Conservation (phyloP, 2,797 vertebrate species). For the Gymnocypris eckloni region DNA sequence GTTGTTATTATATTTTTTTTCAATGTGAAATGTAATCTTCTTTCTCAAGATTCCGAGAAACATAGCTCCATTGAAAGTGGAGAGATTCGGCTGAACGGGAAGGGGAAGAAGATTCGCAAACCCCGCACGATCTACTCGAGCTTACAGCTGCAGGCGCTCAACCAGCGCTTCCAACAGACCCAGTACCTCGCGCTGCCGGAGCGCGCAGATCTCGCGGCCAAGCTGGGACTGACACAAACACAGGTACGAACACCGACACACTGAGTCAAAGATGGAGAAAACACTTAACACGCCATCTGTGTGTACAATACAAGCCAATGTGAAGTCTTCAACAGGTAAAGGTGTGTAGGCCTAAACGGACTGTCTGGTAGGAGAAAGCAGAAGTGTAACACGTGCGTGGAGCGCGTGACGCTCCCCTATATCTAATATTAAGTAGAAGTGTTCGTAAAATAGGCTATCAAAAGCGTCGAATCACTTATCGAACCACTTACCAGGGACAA, state of each 20-base stretch:
- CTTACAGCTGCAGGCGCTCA: constrained; percentile 90
- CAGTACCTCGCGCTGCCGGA: constrained; percentile 93
- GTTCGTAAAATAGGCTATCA: neutral
- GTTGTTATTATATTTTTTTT: neutral
- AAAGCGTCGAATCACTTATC: neutral
- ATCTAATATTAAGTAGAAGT: neutral
- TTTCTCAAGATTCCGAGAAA: constrained; percentile 80
- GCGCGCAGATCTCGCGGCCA: constrained; percentile 88
- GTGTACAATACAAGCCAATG: neutral
- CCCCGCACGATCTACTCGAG: constrained; percentile 94
- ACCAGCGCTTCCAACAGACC: constrained; percentile 93
- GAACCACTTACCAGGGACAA: neutral
- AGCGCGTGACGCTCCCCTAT: neutral
- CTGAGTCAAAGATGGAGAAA: neutral
- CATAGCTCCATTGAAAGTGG: constrained; percentile 76
- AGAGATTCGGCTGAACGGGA: constrained; percentile 82
- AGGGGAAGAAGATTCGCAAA: constrained; percentile 88
- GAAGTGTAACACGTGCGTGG: neutral
- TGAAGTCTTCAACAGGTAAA: neutral
- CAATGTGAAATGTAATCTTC: neutral
- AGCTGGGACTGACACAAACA: constrained; percentile 91
- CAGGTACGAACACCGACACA: constrained; percentile 77
- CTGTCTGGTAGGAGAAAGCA: neutral
- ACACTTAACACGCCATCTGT: neutral
- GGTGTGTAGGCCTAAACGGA: neutral